Conservation (phyloP, 2,888 invertebrate genomes). For the Spodoptera picta region DNA sequence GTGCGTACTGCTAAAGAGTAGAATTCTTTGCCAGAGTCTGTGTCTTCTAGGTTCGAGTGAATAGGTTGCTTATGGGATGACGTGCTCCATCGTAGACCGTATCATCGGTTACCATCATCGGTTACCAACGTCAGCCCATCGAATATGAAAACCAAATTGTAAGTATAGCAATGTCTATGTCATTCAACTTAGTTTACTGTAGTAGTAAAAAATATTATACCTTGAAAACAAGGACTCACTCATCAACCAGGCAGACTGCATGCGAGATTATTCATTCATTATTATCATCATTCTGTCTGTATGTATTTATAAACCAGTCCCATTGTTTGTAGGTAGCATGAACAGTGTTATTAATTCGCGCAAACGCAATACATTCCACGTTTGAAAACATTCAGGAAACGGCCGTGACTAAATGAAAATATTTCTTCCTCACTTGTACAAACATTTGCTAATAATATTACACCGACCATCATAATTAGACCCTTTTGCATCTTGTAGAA, state of each 20-base stretch:
- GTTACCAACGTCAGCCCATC: no score
- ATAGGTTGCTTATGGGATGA: no score
- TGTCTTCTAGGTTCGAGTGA: no score
- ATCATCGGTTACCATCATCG: no score
- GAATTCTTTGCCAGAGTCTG: no score
- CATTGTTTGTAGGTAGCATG: slow-evolving; percentile 67
- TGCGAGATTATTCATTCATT: slow-evolving; percentile 49
- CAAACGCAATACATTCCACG: slow-evolving; percentile 65
- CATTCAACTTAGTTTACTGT: no score
- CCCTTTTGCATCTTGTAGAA: slow-evolving; percentile 33
- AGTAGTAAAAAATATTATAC: background rate
- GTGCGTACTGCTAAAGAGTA: no score
- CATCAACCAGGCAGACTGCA: slow-evolving; percentile 25
- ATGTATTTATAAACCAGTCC: slow-evolving; percentile 69
- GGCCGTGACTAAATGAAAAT: slow-evolving; percentile 69
- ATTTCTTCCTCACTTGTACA: slow-evolving; percentile 74
- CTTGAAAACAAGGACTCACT: slow-evolving; percentile 40
- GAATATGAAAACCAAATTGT: no score
- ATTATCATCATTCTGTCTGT: slow-evolving; percentile 44
- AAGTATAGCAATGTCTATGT: no score
- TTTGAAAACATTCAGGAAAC: slow-evolving; percentile 68
- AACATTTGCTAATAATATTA: slow-evolving; percentile 68
- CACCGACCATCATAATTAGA: slow-evolving; percentile 50
- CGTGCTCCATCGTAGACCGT: no score
- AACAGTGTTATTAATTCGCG: slow-evolving; percentile 58